These are phyloP conservation scores for Lepilemur septentrionalis DNA, from an alignment of 2,797 vertebrate species.

Conservation along the genomic window DNA sequence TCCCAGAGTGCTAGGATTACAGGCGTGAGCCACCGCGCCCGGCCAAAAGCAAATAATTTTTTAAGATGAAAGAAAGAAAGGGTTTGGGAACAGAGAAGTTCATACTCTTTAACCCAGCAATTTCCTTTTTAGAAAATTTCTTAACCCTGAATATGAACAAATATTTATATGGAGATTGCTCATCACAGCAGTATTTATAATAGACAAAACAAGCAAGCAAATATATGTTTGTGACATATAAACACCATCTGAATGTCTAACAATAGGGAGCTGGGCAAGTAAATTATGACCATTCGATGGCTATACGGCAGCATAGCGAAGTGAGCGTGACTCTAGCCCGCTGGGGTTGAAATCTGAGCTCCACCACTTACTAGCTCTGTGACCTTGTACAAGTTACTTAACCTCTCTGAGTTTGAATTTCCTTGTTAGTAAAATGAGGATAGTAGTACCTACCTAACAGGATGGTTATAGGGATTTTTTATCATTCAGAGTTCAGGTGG, in stretches of 20 bases:
- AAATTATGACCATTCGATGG: background rate
- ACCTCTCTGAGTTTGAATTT: background rate
- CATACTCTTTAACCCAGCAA: background rate
- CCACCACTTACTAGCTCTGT: background rate
- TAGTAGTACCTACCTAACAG: background rate
- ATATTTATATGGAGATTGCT: conserved; percentile 15
- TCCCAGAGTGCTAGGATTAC: too few relatives aligned
- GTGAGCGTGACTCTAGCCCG: background rate
- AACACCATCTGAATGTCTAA: background rate
- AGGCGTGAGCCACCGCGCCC: too few relatives aligned
- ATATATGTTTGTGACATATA: background rate
- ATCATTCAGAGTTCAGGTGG: background rate
- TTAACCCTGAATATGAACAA: conserved; percentile 20
- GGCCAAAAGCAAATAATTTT: background rate
- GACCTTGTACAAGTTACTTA: background rate
- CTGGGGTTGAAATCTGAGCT: background rate
- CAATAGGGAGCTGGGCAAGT: background rate
- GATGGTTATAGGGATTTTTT: background rate
- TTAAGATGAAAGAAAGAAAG: background rate
- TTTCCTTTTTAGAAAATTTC: conserved; percentile 18
- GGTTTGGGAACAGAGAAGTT: background rate
- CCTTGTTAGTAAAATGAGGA: background rate
- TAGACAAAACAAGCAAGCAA: background rate
- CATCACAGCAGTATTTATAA: background rate
- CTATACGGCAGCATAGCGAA: background rate